Percentiles rank a stretch among this genome's conserved stretches.
phyloP scores from a whole-genome alignment of 2,888 invertebrate genomes.

The Brenthis daphne region DNA sequence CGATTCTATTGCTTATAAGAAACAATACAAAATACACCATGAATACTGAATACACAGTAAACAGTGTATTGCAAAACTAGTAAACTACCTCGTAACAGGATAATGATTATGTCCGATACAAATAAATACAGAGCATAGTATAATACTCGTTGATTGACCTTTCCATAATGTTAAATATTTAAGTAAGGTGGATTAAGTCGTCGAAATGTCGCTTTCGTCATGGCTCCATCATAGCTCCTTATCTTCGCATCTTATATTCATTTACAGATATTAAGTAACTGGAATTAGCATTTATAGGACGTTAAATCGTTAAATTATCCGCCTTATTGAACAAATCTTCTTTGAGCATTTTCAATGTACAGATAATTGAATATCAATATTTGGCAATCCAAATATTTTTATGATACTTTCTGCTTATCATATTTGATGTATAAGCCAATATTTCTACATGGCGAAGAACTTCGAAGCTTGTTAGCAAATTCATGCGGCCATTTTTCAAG shows the following conservation, averaged over 20 bases:
- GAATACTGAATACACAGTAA: too few relatives aligned
- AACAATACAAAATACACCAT: too few relatives aligned
- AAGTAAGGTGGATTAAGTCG: slow-evolving; percentile 48
- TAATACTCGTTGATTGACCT: slow-evolving; percentile 30
- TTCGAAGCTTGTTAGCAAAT: slow-evolving; percentile 53
- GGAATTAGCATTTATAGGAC: slow-evolving; percentile 57
- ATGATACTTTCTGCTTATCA: not conserved
- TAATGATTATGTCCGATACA: slow-evolving; percentile 22
- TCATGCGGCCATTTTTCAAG: slow-evolving; percentile 58
- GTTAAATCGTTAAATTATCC: slow-evolving; percentile 61
- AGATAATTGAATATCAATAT: slow-evolving; percentile 4
- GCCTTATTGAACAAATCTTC: slow-evolving; percentile 48
- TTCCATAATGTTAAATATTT: slow-evolving; percentile 29
- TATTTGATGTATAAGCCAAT: slow-evolving; percentile 45
- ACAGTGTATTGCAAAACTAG: not conserved
- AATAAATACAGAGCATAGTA: slow-evolving; percentile 18
- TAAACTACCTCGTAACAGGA: slow-evolving; percentile 11
- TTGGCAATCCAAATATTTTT: slow-evolving; percentile 2
- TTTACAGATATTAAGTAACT: slow-evolving; percentile 56
- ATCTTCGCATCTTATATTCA: slow-evolving; percentile 50
- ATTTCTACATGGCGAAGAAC: slow-evolving; percentile 52
- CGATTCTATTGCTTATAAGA: too few relatives aligned
- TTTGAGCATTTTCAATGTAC: not conserved
- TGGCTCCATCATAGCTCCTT: slow-evolving; percentile 44
- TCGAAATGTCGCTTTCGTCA: slow-evolving; percentile 49